Base-by-base conservation (phyloP, 1,140 invertebrate genomes). In the Augochlora pura region DNA sequence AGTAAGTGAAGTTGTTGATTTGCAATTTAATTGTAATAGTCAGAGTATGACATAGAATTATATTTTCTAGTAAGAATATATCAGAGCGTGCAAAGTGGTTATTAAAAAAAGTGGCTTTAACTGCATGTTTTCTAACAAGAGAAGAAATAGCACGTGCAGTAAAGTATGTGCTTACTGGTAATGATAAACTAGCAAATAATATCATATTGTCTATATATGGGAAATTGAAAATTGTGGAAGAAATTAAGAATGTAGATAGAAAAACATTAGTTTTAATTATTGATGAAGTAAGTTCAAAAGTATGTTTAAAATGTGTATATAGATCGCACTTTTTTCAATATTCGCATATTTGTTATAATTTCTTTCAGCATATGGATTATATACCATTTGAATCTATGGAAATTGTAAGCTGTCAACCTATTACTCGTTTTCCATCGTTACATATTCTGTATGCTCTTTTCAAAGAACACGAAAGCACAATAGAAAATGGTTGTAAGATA, bases 311-410 rank as follows among this genome's bases (percentile, higher is more conserved):
- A 49, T 6, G 14, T 54, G 21, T 7, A 54, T 8, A 27, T 52
- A 81, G 71, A 54, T 66, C 60, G 27, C 66, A 54, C 54, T 57
- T 62, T 81, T 68, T 2, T 7, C 1, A 77, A 68, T 74, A 57
- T 70, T 80, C 21, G 32, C 71, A 14, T 52, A 60, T 2, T 39
- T 77, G 60, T 71, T 38, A n/a, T n/a, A 74, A 83, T 89, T 76
- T 83, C 92, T 49, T 93, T 77, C 88, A 97, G 96, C 91, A 93
- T 65, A 88, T 97, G 42, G 96, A 97, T 90, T 93, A 94, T 68
- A 93, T 97, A 75, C 96, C 96, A 0, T 97, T 96, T 94, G 96
- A 97, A 92, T 94, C 94, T 72, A 91, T 97, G 67, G 93, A 95
- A 8, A 91, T 96, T 7, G 83, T 97, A 14, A 91, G 91, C 65